Evolutionary conservation across 2,113 vertebrate genomes (phyloP).

Genomic region (Oryzias celebensis): DNA sequence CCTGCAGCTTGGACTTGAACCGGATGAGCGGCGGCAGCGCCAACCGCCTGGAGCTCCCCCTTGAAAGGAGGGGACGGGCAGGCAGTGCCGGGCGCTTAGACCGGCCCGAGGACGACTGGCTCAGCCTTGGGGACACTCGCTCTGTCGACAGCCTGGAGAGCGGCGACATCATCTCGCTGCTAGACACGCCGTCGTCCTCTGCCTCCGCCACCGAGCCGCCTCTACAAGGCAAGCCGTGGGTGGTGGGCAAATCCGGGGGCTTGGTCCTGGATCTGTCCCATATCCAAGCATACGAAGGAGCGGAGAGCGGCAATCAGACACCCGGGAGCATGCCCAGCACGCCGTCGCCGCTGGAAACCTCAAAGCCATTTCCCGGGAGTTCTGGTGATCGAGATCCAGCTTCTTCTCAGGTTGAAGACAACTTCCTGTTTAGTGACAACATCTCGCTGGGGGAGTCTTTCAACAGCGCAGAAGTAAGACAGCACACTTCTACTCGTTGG

Average conservation of each 20-base stretch:
- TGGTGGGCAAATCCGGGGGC: conserved; percentile 77
- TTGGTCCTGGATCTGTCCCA: conserved; percentile 88
- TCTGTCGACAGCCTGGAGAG: conserved; percentile 82
- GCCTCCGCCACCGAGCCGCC: conserved; percentile 66
- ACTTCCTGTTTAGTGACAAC: conserved; percentile 78
- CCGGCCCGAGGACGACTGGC: conserved; percentile 67
- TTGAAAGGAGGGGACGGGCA: conserved; percentile 61
- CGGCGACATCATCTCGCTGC: conserved; percentile 77
- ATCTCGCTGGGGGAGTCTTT: conserved; percentile 83
- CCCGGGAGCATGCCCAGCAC: conserved; percentile 90
- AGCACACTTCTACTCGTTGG: neutral
- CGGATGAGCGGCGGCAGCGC: conserved; percentile 24
- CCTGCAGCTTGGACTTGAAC: conserved; percentile 72
- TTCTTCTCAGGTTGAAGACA: conserved; percentile 71
- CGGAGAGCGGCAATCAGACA: conserved; percentile 82
- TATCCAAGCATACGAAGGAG: conserved; percentile 80
- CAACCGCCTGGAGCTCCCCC: conserved; percentile 65
- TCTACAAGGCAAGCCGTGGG: conserved; percentile 79
- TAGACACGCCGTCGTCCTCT: conserved; percentile 72
- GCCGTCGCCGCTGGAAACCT: conserved; percentile 86
- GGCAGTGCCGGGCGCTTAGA: conserved; percentile 64
- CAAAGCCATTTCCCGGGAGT: conserved; percentile 81
- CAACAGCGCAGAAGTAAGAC: conserved; percentile 85
- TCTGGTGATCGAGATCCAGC: conserved; percentile 77
- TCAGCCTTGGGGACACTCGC: conserved; percentile 80